Evolutionary conservation across 2,797 vertebrate genomes (phyloP).

Genomic region (Chelidonichthys spinosus): DNA sequence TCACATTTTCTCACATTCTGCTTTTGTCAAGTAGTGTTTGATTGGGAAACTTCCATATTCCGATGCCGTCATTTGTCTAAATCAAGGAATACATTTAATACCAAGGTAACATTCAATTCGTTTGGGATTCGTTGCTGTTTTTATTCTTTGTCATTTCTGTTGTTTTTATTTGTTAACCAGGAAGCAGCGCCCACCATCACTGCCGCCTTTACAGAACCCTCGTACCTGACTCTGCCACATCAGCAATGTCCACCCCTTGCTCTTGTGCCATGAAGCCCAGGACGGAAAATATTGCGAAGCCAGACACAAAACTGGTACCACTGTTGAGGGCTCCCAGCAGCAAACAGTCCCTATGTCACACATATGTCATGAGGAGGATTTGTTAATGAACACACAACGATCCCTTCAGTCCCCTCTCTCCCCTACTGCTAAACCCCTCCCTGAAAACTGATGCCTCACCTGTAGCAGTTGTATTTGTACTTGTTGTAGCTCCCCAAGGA

Average conservation of each 20-base stretch:
- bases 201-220: constrained; percentile 89
- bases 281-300: constrained; percentile 99
- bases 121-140: constrained; percentile 73
- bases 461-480: constrained; percentile 99
- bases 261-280: constrained; percentile 99
- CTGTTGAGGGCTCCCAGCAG: constrained; percentile 99
- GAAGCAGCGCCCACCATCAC: constrained; percentile 98
- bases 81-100: constrained; percentile 52
- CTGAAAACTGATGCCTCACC: constrained; percentile 88
- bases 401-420: constrained; percentile 78
- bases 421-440: constrained; percentile 67
- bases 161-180: constrained; percentile 82
- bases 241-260: constrained; percentile 99
- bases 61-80: constrained; percentile 70
- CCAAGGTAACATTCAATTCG: constrained; percentile 52
- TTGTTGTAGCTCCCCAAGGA: constrained; percentile 99
- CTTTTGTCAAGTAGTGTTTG: constrained; percentile 78
- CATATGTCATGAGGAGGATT: constrained; percentile 98
- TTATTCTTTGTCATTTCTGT: constrained; percentile 61
- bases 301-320: constrained; percentile 99
- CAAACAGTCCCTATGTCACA: constrained; percentile 99
- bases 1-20: constrained; percentile 41
- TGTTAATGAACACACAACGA: constrained; percentile 97
- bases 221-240: constrained; percentile 99
- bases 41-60: constrained; percentile 76